Base-by-base conservation (phyloP, 2,113 vertebrate species). In the Cynocephalus volans region DNA sequence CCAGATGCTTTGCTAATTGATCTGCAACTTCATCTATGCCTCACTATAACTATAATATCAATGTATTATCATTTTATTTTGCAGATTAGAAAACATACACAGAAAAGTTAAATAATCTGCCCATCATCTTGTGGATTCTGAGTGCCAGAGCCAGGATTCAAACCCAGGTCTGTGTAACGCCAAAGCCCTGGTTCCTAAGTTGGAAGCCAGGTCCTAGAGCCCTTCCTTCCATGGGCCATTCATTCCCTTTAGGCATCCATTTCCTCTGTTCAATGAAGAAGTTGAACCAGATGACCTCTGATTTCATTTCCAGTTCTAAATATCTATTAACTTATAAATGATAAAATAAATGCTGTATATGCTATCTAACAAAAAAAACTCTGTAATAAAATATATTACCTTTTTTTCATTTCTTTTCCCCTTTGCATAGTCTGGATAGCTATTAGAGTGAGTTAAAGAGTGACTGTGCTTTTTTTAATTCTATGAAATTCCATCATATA, bases 271-370 rank as follows among this genome's bases (percentile, higher is more conserved):
- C 26, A 73, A 10, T 8, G 45, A 83, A 36, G 23, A 86, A 60
- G 23, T 15, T 80, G 62, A 80, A 69, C 36, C 76, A 65, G 36
- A 65, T 83, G 79, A 65, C 26, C 33, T 69, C 60, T 41, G 24
- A 69, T 73, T 92, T 87, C 50, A 64, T 90, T 80, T 90, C 56
- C 41, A 94, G 18, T 93, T 88, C 21, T 83, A 81, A 92, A 23
- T 28, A 56, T 60, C 15, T 83, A 64, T 77, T 41, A 81, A 77
- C 5, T 81, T 54, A 65, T 3, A 94, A 90, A 92, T 79, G 12
- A 33, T 92, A 89, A 93, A 82, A 88, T 77, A 73, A 60, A 83
- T 50, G 23, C 69, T n/a, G 60, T 33, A 79, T 13, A 41, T 52
- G 48, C 24, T 72, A 50, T 48, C 67, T 77, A n/a, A n/a, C n/a